A percentile compares a stretch with the other conserved stretches of the same genome.
phyloP scores from a whole-genome alignment of 2,888 invertebrate genomes.

The Mesochorus sp. region DNA sequence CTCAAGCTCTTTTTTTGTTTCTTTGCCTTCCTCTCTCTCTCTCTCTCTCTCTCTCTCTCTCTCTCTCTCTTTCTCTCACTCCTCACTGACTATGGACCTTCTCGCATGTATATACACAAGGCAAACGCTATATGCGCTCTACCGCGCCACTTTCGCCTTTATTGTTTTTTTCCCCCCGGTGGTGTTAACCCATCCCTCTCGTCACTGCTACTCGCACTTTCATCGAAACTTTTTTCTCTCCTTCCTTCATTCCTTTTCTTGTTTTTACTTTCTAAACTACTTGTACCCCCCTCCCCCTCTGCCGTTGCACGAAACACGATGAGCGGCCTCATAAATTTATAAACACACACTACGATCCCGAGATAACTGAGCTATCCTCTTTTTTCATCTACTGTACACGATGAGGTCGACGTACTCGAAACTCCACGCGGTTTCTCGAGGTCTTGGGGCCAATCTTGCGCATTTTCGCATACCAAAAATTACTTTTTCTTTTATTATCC shows the following conservation, averaged over 20 bases:
- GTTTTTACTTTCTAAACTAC: background rate
- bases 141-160: conserved; percentile 16
- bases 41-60: background rate
- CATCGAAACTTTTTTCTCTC: background rate
- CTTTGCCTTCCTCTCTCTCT: background rate
- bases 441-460: too few species aligned
- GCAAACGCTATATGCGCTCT: conserved; percentile 8
- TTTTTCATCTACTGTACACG: background rate
- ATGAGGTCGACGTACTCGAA: background rate
- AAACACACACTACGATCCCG: background rate
- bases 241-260: background rate
- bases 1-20: background rate
- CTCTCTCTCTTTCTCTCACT: conserved; percentile 7
- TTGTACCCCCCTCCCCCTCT: background rate
- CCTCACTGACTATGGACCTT: background rate
- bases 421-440: too few species aligned
- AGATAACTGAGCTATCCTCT: background rate
- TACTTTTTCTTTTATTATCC: too few species aligned
- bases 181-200: background rate
- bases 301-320: background rate
- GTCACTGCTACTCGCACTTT: background rate
- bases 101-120: background rate
- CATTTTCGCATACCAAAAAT: too few species aligned
- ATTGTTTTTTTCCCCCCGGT: conserved; percentile 22
- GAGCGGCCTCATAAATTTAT: conserved; percentile 20